These are phyloP conservation scores for Idaea biselata DNA, from an alignment of 2,888 invertebrate genomes.

Conservation along the genomic window DNA sequence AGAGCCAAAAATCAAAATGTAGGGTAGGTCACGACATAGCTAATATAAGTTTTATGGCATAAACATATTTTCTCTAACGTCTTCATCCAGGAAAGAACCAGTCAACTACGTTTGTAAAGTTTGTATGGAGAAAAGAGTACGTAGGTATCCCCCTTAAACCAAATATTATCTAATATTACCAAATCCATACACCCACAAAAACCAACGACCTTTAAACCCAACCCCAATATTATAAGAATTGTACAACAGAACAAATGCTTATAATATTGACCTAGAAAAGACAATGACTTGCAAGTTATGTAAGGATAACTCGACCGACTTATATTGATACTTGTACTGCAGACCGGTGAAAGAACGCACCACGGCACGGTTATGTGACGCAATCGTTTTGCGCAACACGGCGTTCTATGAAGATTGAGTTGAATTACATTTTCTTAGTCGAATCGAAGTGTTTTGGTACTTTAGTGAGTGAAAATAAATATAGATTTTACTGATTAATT, in stretches of 20 bases:
- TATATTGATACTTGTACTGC: constrained; percentile 1
- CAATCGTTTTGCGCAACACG: not conserved
- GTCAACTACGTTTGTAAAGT: too few species aligned
- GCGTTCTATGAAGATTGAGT: not conserved
- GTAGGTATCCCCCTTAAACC: too few species aligned
- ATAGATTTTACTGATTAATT: too few species aligned
- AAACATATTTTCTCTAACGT: too few species aligned
- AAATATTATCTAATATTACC: not conserved
- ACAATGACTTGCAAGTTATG: not conserved
- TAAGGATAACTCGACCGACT: not conserved
- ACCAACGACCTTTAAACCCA: not conserved
- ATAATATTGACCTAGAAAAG: not conserved
- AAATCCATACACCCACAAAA: not conserved
- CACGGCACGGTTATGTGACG: not conserved
- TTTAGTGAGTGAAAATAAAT: not conserved
- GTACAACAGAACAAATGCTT: not conserved
- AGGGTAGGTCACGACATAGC: too few species aligned
- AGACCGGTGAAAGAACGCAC: not conserved
- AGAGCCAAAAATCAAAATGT: too few species aligned
- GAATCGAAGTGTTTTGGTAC: not conserved
- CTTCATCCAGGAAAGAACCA: too few species aligned
- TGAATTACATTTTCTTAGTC: not conserved
- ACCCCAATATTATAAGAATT: not conserved
- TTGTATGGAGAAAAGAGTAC: too few species aligned
- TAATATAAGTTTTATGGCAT: too few species aligned